phyloP scores from a whole-genome alignment of 2,888 invertebrate genomes.

The Panopea generosa region DNA sequence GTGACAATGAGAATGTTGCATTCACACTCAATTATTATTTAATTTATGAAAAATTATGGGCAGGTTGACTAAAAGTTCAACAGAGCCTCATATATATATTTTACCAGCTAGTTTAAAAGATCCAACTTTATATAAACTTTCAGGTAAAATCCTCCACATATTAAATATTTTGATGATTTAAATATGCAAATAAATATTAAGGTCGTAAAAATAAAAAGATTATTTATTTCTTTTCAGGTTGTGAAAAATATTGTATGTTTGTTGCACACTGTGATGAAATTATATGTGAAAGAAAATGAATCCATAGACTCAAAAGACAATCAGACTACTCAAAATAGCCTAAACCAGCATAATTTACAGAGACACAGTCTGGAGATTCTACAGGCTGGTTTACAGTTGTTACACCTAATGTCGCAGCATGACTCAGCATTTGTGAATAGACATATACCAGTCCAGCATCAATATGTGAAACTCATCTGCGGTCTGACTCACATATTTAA shows the following conservation, averaged over 20 bases:
- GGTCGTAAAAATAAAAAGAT: too few species aligned
- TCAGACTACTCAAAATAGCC: slow-evolving; percentile 8
- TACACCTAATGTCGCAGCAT: slow-evolving; percentile 66
- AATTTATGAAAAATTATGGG: too few species aligned
- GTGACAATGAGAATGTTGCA: too few species aligned
- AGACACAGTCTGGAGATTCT: slow-evolving; percentile 39
- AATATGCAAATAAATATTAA: too few species aligned
- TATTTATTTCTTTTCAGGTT: slow-evolving; percentile 54
- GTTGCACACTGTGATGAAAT: slow-evolving; percentile 42
- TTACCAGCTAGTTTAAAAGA: too few species aligned
- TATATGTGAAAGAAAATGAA: slow-evolving; percentile 6
- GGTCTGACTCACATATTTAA: slow-evolving; percentile 60
- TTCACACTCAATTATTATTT: too few species aligned
- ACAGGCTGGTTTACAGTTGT: slow-evolving; percentile 59
- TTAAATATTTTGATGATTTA: too few species aligned
- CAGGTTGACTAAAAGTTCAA: too few species aligned
- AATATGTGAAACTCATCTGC: slow-evolving; percentile 67
- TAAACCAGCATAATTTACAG: neutral
- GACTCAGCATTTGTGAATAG: slow-evolving; percentile 57
- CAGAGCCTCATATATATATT: too few species aligned
- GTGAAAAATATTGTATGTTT: slow-evolving; percentile 54
- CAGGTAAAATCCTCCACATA: too few species aligned
- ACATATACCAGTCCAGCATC: slow-evolving; percentile 61
- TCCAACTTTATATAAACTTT: too few species aligned
- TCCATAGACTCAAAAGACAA: slow-evolving; percentile 2